A percentile compares a stretch with the other conserved stretches of the same genome.
phyloP scores from a whole-genome alignment of 2,888 invertebrate genomes.

The Ligdia adustata region DNA sequence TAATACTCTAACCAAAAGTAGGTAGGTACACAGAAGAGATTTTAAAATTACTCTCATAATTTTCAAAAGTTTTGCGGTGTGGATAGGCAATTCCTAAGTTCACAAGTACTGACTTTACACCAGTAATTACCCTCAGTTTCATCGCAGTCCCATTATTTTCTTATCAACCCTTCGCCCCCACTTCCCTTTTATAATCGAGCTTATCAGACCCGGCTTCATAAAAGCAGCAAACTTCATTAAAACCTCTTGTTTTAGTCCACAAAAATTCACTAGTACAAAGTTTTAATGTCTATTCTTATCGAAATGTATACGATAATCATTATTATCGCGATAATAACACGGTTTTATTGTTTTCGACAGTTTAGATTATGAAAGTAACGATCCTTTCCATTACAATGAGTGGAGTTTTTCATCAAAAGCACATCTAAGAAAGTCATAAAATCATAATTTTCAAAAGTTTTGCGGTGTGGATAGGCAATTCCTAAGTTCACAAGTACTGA shows the following conservation, averaged over 20 bases:
- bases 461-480: no score
- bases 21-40: background rate
- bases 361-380: conserved; percentile 13
- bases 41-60: conserved; percentile 1
- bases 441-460: no score
- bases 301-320: conserved; percentile 39
- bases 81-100: conserved; percentile 9
- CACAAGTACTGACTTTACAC: conserved; percentile 21
- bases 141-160: conserved; percentile 64
- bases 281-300: conserved; percentile 55
- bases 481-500: conserved; percentile 18
- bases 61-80: conserved; percentile 4
- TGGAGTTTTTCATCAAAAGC: conserved; percentile 16
- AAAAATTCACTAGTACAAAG: conserved; percentile 60
- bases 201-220: conserved; percentile 73
- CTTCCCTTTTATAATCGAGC: conserved; percentile 70
- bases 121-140: conserved; percentile 58
- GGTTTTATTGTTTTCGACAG: conserved; percentile 17
- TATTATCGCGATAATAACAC: conserved; percentile 14
- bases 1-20: background rate
- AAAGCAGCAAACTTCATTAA: conserved; percentile 68
- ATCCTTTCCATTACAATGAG: conserved; percentile 18
- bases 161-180: conserved; percentile 70
- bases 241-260: conserved; percentile 59
- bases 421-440: no score